phyloP scores from a whole-genome alignment of 2,113 vertebrate species.

The Ondatra zibethicus region DNA sequence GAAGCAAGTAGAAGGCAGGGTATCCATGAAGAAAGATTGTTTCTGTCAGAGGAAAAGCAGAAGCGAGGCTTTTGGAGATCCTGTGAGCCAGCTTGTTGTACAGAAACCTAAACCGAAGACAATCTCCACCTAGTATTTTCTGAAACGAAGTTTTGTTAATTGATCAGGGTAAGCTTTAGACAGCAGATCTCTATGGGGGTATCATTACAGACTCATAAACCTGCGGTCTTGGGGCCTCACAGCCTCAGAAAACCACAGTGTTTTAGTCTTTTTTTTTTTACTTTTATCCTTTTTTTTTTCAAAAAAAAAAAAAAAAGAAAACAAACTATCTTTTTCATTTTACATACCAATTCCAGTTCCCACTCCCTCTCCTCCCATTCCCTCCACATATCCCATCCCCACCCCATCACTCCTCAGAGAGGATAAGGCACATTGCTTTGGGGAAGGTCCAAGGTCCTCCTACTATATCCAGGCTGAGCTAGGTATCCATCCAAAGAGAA shows the following conservation, averaged over 20 bases:
- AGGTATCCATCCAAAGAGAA: too few relatives aligned
- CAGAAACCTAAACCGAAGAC: not conserved
- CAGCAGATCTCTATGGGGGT: not conserved
- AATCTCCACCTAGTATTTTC: not conserved
- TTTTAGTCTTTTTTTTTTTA: too few relatives aligned
- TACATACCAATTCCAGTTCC: too few relatives aligned
- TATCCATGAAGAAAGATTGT: not conserved
- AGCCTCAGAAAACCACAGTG: not conserved
- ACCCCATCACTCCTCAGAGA: too few relatives aligned
- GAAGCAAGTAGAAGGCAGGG: not conserved
- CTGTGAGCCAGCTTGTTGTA: not conserved
- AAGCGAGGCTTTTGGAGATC: not conserved
- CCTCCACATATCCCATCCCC: too few relatives aligned
- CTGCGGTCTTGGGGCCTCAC: not conserved
- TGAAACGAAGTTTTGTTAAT: not conserved
- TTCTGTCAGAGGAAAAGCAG: not conserved
- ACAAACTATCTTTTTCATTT: too few relatives aligned
- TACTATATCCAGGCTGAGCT: too few relatives aligned
- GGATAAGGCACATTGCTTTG: too few relatives aligned
- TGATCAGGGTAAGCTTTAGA: not conserved
- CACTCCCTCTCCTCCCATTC: too few relatives aligned
- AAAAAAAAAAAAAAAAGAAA: too few relatives aligned
- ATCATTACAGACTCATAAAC: not conserved
- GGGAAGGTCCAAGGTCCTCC: too few relatives aligned
- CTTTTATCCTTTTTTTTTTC: too few relatives aligned